These are phyloP conservation scores for Tenthredo notha DNA, from an alignment of 2,888 invertebrate species.

Conservation along the genomic window DNA sequence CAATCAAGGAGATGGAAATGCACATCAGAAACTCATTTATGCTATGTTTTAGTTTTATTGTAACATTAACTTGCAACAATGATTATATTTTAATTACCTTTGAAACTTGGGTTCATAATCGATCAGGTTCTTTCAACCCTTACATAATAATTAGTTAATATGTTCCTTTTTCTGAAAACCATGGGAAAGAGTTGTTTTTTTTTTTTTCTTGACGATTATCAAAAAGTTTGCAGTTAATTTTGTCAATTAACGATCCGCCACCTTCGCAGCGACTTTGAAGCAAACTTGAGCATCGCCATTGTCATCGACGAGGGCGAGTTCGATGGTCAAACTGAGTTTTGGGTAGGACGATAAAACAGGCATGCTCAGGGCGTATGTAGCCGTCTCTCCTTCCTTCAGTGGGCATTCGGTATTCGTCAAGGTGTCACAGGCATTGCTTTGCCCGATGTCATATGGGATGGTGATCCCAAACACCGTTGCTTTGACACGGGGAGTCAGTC, in stretches of 20 bases:
- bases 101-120: neutral
- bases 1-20: neutral
- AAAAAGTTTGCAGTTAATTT: neutral
- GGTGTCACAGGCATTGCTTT: constrained; percentile 69
- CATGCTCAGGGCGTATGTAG: constrained; percentile 70
- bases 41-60: neutral
- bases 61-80: neutral
- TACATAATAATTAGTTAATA: neutral
- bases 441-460: constrained; percentile 65
- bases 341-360: constrained; percentile 68
- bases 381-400: constrained; percentile 66
- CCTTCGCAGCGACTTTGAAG: constrained; percentile 64
- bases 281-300: constrained; percentile 63
- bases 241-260: constrained; percentile 54
- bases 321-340: constrained; percentile 61
- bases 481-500: constrained; percentile 65
- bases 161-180: neutral
- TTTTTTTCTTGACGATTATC: neutral
- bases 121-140: neutral
- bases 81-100: neutral
- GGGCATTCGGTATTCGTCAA: constrained; percentile 70
- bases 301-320: constrained; percentile 67
- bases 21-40: neutral
- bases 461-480: constrained; percentile 64
- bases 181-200: neutral